Evolutionary conservation across 1,140 invertebrate species (phyloP).

Genomic region (Megalonaias nervosa): DNA sequence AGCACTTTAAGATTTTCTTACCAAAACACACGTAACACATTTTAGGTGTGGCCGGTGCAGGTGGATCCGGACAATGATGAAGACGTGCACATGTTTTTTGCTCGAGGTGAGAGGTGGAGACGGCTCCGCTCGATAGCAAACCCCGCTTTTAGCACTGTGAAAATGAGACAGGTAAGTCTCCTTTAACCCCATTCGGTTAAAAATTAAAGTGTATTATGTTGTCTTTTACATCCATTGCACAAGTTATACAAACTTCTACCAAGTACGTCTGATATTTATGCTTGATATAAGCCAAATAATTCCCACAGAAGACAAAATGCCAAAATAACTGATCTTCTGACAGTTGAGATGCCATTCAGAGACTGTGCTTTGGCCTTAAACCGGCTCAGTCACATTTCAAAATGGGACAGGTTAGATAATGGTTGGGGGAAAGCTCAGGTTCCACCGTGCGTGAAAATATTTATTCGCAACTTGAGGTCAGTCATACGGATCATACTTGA

Average conservation of each 20-base stretch:
- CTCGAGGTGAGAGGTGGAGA: conserved; percentile 73
- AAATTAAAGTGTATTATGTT: background rate
- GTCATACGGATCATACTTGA: too few relatives aligned
- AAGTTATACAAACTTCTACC: conserved; percentile 5
- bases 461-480: too few relatives aligned
- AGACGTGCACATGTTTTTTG: conserved; percentile 67
- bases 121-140: conserved; percentile 74
- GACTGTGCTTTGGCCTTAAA: too few relatives aligned
- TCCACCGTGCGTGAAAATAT: too few relatives aligned
- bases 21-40: background rate
- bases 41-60: conserved; percentile 66
- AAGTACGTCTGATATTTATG: too few relatives aligned
- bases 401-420: too few relatives aligned
- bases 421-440: too few relatives aligned
- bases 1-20: background rate
- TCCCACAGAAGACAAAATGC: too few relatives aligned
- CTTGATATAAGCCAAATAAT: too few relatives aligned
- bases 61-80: conserved; percentile 65
- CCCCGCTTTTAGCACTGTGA: conserved; percentile 76
- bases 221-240: conserved; percentile 1
- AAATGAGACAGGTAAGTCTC: conserved; percentile 74
- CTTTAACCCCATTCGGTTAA: background rate
- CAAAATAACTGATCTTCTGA: too few relatives aligned
- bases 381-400: too few relatives aligned
- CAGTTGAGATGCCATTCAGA: too few relatives aligned